Evolutionary conservation across 2,888 invertebrate species (phyloP).

Genomic region (Sarcophaga caerulescens): DNA sequence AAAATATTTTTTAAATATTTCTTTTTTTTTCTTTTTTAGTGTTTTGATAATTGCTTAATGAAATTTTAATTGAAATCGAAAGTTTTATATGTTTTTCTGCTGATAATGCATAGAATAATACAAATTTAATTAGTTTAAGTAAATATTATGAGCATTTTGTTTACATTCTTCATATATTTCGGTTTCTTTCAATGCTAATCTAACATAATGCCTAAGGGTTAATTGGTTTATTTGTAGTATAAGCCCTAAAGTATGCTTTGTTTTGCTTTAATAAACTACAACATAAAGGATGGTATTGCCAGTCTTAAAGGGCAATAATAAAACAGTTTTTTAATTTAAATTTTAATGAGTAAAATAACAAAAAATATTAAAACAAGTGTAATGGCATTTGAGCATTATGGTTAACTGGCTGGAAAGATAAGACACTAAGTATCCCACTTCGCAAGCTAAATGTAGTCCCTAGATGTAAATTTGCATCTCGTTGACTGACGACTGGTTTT

Average conservation of each 20-base stretch:
- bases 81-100: background rate
- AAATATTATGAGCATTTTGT: slow-evolving; percentile 5
- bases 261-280: background rate
- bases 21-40: slow-evolving; percentile 3
- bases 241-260: slow-evolving; percentile 40
- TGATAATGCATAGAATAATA: background rate
- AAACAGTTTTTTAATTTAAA: background rate
- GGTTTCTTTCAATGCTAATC: background rate
- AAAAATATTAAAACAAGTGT: too few relatives aligned
- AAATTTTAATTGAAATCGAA: slow-evolving; percentile 29
- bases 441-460: too few relatives aligned
- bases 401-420: too few relatives aligned
- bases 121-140: slow-evolving; percentile 21
- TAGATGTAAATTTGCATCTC: too few relatives aligned
- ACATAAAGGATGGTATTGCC: background rate
- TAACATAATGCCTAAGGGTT: slow-evolving; percentile 2
- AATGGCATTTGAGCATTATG: too few relatives aligned
- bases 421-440: too few relatives aligned
- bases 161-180: background rate
- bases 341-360: too few relatives aligned
- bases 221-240: background rate
- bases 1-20: slow-evolving; percentile 32
- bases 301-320: background rate
- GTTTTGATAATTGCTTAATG: background rate
- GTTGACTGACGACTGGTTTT: too few relatives aligned